Evolutionary conservation across 2,888 invertebrate genomes (phyloP).

Genomic region (Dendrolimus houi): DNA sequence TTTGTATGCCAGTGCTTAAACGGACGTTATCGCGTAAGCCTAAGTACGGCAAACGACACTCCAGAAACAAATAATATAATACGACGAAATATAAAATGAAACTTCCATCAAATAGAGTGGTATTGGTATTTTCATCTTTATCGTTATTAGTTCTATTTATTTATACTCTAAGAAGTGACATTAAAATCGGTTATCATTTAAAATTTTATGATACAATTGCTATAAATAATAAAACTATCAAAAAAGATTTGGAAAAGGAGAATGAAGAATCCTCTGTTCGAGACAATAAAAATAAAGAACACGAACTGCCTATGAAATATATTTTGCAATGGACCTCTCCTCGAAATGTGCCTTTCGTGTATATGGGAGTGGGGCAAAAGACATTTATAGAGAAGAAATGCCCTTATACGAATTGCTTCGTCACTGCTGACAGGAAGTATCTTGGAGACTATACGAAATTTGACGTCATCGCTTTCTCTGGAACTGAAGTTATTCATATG

Average conservation of each 20-base stretch:
- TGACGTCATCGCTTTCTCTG: constrained; percentile 45
- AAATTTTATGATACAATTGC: constrained; percentile 3
- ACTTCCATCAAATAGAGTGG: constrained; percentile 5
- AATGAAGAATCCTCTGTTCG: no score
- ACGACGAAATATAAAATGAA: constrained; percentile 3
- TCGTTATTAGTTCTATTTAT: constrained; percentile 4
- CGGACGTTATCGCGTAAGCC: constrained; percentile 1
- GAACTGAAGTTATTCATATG: constrained; percentile 29
- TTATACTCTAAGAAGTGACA: constrained; percentile 1
- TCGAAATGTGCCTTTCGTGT: constrained; percentile 27
- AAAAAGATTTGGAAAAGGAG: background rate
- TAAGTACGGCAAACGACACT: background rate
- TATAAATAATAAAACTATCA: background rate
- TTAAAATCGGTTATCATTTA: background rate
- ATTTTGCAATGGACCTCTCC: constrained; percentile 38
- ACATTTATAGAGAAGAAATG: constrained; percentile 37
- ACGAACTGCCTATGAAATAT: constrained; percentile 19
- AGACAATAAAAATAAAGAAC: background rate
- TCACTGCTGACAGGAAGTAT: constrained; percentile 30
- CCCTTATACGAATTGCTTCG: constrained; percentile 41
- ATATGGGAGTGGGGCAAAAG: constrained; percentile 25
- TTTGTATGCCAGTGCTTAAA: constrained; percentile 4
- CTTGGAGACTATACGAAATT: constrained; percentile 33
- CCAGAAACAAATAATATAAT: background rate
- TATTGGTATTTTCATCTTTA: constrained; percentile 3